These are phyloP conservation scores for Dexiosoma caninum DNA, from an alignment of 2,888 invertebrate genomes.

Conservation along the genomic window DNA sequence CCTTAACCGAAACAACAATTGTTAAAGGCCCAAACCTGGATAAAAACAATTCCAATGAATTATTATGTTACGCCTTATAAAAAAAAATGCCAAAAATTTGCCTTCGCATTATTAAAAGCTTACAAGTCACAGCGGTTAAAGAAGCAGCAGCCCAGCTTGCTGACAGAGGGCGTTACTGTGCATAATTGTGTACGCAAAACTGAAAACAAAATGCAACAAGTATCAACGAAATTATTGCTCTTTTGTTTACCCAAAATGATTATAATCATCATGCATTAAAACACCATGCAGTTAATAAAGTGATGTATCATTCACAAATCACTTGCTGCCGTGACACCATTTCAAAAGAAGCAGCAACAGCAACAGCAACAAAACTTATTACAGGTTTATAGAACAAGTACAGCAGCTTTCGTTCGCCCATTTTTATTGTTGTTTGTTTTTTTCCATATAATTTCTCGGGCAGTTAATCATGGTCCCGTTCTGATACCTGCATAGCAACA, in stretches of 20 bases:
- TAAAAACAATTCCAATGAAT: not conserved
- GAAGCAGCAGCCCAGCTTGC: constrained; percentile 59
- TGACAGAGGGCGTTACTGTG: constrained; percentile 74
- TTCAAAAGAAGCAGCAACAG: not conserved
- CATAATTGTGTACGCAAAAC: constrained; percentile 73
- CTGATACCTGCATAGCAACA: too few relatives aligned
- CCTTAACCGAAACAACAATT: constrained; percentile 5
- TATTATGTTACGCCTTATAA: not conserved
- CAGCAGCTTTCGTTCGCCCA: too few relatives aligned
- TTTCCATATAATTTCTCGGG: too few relatives aligned
- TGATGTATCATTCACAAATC: constrained; percentile 70
- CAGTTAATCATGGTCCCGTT: too few relatives aligned
- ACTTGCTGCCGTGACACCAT: constrained; percentile 28
- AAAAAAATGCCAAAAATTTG: not conserved
- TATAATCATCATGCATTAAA: constrained; percentile 1
- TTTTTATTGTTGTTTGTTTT: too few relatives aligned
- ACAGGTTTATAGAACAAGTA: too few relatives aligned
- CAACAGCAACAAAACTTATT: not conserved
- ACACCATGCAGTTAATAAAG: constrained; percentile 71
- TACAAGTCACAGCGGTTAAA: not conserved
- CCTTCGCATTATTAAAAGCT: constrained; percentile 2
- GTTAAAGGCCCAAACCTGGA: not conserved
- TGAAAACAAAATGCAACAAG: constrained; percentile 32
- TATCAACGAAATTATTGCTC: not conserved
- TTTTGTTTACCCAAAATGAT: constrained; percentile 5